Base-by-base conservation (phyloP, 2,113 vertebrate genomes). In the Procavia capensis region DNA sequence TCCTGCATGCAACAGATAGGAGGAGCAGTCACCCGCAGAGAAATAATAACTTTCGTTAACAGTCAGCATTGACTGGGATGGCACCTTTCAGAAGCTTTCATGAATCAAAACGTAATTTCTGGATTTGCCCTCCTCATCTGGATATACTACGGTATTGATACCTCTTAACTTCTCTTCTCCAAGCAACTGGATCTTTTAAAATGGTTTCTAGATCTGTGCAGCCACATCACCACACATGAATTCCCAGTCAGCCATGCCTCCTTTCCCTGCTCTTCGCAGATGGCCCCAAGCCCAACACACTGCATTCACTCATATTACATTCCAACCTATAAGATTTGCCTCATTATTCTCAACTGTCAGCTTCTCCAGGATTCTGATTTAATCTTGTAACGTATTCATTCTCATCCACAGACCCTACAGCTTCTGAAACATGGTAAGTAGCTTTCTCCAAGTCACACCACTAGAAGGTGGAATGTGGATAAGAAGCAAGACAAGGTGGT, bases 231-330 rank as follows among this genome's bases (percentile, higher is more conserved):
- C 9, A 91, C 50, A 17, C 0, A 24, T 9, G 13, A 31, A 57
- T 57, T 50, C 14, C 34, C 43, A 13, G 54, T 8, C 75, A 47
- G 41, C 17, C 47, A 20, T 3, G 34, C 63, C 54, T 66, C 57
- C 81, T 57, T 8, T 19, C 19, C 14, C 63, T 43, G 25, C n/a
- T 61, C n/a, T 54, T 7, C 41, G 81, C 8, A 3, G 29, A 54
- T 20, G 43, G 61, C 25, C 22, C 24, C 16, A 72, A 22, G n/a
- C 27, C 10, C 43, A 34, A 31, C 6, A 9, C 13, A 17, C 27
- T n/a, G 6, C 16, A 50, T 20, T 45, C 13, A 27, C 31, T 3
- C 11, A 0, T 1, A 5, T 9, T 3, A 1, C 41, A 34, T 7
- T 3, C 43, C 54, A 47, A 3, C 45, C 39, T 80, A 9, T 6